Evolutionary conservation across 2,888 invertebrate species (phyloP).

Genomic region (Yponomeuta cagnagella): DNA sequence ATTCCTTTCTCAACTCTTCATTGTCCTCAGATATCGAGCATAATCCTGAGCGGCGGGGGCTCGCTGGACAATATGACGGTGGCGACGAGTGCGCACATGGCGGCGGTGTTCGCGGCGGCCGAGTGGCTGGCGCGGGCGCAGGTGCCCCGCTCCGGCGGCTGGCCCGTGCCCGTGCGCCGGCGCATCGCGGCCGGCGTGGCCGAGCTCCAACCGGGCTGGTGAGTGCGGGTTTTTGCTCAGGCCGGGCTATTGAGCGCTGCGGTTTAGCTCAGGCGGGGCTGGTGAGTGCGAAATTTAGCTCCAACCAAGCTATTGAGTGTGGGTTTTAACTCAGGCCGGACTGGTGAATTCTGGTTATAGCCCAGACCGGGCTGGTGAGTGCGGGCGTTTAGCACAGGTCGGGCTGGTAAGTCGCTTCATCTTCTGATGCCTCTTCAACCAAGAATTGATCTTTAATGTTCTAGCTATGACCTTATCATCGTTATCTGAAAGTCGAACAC

Average conservation of each 20-base stretch:
- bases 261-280: no score
- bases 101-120: constrained; percentile 93
- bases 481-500: no score
- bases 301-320: constrained; percentile 85
- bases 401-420: no score
- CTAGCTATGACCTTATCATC: no score
- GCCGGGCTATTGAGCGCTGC: no score
- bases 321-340: no score
- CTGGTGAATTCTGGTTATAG: no score
- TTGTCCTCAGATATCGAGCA: constrained; percentile 73
- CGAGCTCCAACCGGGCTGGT: constrained; percentile 91
- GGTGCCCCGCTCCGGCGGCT: constrained; percentile 90
- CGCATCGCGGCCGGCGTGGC: constrained; percentile 84
- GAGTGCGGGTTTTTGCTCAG: constrained; percentile 22
- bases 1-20: no score
- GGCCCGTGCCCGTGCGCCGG: constrained; percentile 92
- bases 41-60: constrained; percentile 83
- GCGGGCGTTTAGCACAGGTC: no score
- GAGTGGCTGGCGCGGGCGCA: constrained; percentile 94
- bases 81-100: constrained; percentile 89
- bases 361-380: no score
- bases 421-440: no score
- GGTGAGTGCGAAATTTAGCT: constrained; percentile 56
- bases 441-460: no score
- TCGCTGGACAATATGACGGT: constrained; percentile 86